Evolutionary conservation across 2,888 invertebrate genomes (phyloP).

Genomic region (Hyposoter didymator): DNA sequence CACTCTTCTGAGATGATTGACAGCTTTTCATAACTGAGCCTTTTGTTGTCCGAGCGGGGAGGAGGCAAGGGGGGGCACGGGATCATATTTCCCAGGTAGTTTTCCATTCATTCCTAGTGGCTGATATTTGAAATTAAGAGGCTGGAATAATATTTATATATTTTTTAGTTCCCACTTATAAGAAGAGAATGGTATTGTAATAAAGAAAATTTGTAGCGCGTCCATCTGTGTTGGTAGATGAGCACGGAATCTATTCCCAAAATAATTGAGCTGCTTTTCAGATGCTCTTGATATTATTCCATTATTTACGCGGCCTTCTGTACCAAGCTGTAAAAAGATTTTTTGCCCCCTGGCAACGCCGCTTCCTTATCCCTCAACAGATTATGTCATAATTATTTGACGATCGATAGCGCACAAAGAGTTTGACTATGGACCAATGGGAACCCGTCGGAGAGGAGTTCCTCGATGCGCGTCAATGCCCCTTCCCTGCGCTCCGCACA

Average conservation of each 20-base stretch:
- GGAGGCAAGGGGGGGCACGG: conserved; percentile 11
- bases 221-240: no score
- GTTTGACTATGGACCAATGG: conserved; percentile 79
- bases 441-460: conserved; percentile 77
- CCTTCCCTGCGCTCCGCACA: conserved; percentile 69
- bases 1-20: conserved; percentile 80
- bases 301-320: conserved; percentile 22
- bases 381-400: conserved; percentile 80
- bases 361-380: conserved; percentile 69
- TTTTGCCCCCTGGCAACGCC: conserved; percentile 39
- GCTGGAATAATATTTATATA: conserved; percentile 30
- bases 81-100: conserved; percentile 73
- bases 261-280: neutral
- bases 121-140: neutral
- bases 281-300: conserved; percentile 18
- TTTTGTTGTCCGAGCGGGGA: conserved; percentile 53
- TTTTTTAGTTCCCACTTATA: neutral
- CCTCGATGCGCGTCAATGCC: conserved; percentile 79
- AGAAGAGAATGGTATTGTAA: neutral
- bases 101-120: neutral
- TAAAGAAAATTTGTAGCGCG: conserved; percentile 5
- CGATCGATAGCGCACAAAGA: conserved; percentile 83
- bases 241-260: neutral
- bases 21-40: conserved; percentile 81
- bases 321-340: conserved; percentile 42